A percentile compares a stretch with the other conserved stretches of the same genome.
Evolutionary conservation across 2,113 vertebrate genomes (phyloP).

Genomic region (Eurystomus gularis): DNA sequence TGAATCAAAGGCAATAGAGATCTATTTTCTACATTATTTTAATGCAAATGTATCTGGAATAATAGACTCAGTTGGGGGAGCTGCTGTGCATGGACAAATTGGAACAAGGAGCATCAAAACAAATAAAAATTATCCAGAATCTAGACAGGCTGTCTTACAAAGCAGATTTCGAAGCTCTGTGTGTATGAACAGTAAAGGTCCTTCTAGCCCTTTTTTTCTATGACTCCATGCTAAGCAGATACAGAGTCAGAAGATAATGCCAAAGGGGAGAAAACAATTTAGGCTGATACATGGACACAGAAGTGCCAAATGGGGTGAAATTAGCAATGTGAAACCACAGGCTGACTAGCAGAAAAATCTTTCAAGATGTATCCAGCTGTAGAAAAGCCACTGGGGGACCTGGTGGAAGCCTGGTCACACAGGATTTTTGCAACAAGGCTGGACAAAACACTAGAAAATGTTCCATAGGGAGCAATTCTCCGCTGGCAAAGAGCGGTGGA

Average conservation of each 20-base stretch:
- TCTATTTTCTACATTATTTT: constrained; percentile 41
- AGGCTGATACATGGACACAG: neutral
- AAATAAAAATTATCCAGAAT: neutral
- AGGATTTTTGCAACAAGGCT: constrained; percentile 22
- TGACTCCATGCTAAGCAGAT: neutral
- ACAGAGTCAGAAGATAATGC: neutral
- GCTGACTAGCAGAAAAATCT: neutral
- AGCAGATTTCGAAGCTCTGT: neutral
- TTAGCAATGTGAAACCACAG: neutral
- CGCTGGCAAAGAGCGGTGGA: neutral
- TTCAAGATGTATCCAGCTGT: constrained; percentile 1
- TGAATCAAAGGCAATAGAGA: constrained; percentile 17
- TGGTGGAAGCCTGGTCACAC: constrained; percentile 32
- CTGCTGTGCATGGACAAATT: neutral
- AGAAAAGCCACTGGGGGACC: neutral
- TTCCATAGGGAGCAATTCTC: constrained; percentile 31
- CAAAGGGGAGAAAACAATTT: constrained; percentile 9
- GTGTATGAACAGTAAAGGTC: neutral
- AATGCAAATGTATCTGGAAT: constrained; percentile 15
- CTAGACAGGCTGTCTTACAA: neutral
- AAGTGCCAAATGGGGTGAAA: constrained; percentile 19
- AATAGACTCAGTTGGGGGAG: neutral
- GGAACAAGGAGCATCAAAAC: neutral
- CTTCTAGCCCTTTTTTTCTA: neutral
- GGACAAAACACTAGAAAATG: constrained; percentile 50